A percentile compares a stretch with the other conserved stretches of the same genome.
Conservation (phyloP, 92 coral and sea anemone genomes). For the Paragorgia papillata region DNA sequence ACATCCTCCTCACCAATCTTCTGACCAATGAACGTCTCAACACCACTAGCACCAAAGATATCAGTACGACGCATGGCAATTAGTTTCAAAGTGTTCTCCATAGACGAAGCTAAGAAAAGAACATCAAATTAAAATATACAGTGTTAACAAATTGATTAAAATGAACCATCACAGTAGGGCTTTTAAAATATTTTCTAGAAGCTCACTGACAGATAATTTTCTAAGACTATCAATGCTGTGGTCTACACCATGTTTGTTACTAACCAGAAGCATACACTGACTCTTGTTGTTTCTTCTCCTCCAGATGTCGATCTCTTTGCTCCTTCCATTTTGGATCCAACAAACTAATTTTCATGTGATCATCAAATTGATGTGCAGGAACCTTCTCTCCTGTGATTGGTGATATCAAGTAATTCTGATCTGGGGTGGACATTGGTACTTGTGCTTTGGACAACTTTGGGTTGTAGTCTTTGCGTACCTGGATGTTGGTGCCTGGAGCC, state of each 20-base stretch:
- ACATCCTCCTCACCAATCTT: conserved; percentile 97
- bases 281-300: conserved; percentile 89
- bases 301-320: conserved; percentile 85
- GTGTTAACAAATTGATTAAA: too few relatives aligned
- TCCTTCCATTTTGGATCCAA: conserved; percentile 99
- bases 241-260: too few relatives aligned
- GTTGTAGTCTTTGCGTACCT: conserved; percentile 90
- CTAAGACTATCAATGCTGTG: too few relatives aligned
- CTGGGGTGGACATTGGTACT: conserved; percentile 61
- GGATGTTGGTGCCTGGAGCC: conserved; percentile 82
- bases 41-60: conserved; percentile 99
- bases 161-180: too few relatives aligned
- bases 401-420: conserved; percentile 89
- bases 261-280: conserved; percentile 94
- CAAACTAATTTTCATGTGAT: conserved; percentile 97
- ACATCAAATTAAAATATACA: not conserved
- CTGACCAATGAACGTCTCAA: conserved; percentile 94
- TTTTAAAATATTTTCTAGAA: too few relatives aligned
- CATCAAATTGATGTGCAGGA: conserved; percentile 92
- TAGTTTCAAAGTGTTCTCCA: conserved; percentile 94
- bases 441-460: conserved; percentile 86
- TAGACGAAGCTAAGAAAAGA: conserved; percentile 69
- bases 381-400: conserved; percentile 99
- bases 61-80: conserved; percentile 98
- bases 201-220: too few relatives aligned